A percentile compares a stretch with the other conserved stretches of the same genome.
Evolutionary conservation across 2,797 vertebrate genomes (phyloP).

Genomic region (Sebastiscus albofasciatus): DNA sequence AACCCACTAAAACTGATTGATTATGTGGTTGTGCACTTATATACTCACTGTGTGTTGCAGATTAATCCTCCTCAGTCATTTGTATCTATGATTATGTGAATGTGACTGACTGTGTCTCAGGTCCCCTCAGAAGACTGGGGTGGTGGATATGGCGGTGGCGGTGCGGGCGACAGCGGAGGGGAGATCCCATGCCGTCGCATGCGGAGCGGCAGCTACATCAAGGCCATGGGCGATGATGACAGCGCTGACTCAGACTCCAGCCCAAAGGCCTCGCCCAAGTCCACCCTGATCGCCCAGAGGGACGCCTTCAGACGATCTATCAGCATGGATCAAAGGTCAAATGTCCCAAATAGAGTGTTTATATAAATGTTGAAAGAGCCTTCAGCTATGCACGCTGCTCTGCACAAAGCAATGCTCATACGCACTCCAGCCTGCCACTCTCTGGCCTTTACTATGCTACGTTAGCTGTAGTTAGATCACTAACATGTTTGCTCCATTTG

Average conservation of each 20-base stretch:
- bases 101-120: slow-evolving; percentile 71
- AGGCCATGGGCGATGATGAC: slow-evolving; percentile 99
- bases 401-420: background rate
- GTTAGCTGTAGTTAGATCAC: background rate
- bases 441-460: background rate
- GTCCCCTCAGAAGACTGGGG: slow-evolving; percentile 98
- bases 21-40: background rate
- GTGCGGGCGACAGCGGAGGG: slow-evolving; percentile 82
- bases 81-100: background rate
- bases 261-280: slow-evolving; percentile 91
- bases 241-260: slow-evolving; percentile 94
- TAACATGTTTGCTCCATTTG: background rate
- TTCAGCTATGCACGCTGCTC: background rate
- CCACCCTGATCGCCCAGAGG: slow-evolving; percentile 86
- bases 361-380: background rate
- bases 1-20: slow-evolving; percentile 5
- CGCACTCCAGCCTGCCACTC: background rate
- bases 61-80: background rate
- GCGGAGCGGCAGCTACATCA: slow-evolving; percentile 99
- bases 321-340: slow-evolving; percentile 95
- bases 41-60: slow-evolving; percentile 7
- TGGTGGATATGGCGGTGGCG: slow-evolving; percentile 84
- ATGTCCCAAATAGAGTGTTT: slow-evolving; percentile 47
- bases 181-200: slow-evolving; percentile 98
- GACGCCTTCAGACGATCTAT: slow-evolving; percentile 94